Percentiles rank a stretch among this genome's conserved stretches.
Conservation (phyloP, 2,797 vertebrate species). For the Gymnothorax reevesii region DNA sequence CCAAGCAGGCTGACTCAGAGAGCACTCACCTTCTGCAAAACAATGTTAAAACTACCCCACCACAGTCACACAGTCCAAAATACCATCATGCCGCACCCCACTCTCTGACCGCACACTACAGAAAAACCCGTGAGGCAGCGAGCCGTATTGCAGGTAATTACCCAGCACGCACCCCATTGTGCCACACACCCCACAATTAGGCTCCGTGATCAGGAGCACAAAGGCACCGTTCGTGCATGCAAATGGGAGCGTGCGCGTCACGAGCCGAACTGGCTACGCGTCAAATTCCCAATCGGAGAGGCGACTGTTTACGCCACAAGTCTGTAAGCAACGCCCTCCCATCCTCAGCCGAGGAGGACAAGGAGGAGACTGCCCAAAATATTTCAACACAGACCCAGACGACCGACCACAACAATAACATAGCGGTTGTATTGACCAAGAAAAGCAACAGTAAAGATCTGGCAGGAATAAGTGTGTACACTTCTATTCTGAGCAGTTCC, state of each 20-base stretch:
- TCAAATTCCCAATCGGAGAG: not conserved
- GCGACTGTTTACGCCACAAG: not conserved
- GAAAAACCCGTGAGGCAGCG: not conserved
- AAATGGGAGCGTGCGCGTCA: not conserved
- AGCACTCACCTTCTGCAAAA: not conserved
- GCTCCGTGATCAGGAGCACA: not conserved
- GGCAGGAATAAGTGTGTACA: not conserved
- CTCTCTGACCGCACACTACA: not conserved
- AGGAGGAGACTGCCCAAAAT: not conserved
- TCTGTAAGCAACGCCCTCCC: not conserved
- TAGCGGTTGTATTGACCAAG: not conserved
- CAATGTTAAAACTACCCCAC: not conserved
- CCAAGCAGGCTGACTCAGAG: not conserved
- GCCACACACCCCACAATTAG: slow-evolving; percentile 10
- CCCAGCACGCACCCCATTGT: not conserved
- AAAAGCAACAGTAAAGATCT: not conserved
- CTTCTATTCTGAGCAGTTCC: not conserved
- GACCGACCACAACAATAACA: not conserved
- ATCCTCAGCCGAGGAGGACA: not conserved
- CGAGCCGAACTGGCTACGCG: not conserved
- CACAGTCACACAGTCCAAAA: not conserved
- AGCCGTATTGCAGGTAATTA: slow-evolving; percentile 4
- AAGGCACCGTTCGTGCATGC: not conserved
- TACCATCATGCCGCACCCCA: not conserved
- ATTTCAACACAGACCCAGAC: not conserved